Base-by-base conservation (phyloP, 2,113 vertebrate genomes). In the Paralichthys olivaceus region DNA sequence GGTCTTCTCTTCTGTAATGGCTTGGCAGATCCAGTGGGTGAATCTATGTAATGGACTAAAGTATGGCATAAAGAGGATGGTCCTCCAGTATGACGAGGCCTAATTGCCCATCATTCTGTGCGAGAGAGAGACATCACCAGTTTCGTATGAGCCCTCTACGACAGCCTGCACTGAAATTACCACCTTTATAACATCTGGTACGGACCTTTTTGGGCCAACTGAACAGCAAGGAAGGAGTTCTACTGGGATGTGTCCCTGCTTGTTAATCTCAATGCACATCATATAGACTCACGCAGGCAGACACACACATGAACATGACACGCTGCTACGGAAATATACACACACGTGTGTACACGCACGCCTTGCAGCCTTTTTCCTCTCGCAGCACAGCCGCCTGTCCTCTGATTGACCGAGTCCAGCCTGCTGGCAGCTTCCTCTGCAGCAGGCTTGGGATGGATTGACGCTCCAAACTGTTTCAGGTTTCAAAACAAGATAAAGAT, bases 171-270 rank as follows among this genome's bases (percentile, higher is more conserved):
- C 88, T 81, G 87, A 92, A 89, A 93, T 92, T 75, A 95, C 91
- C 94, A 91, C 93, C 92, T 93, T 91, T 82, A 72, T 83, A 95
- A 93, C 94, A 95, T 94, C 93, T 94, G 94, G 84, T 89, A 62
- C 75, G 80, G 70, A 84, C 80, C 84, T 93, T 92, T 91, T 82
- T 85, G 87, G 93, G 84, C 90, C 89, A 91, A 80, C 87, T 84
- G 89, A 89, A 84, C 76, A 65, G 85, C 85, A 61, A 87, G 68
- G 84, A 80, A 65, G 78, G 69, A 75, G 81, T 68, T 85, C 90
- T 84, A 32, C 55, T 65, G 85, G 84, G 89, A 88, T 81, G 81
- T 78, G 80, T 83, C 90, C 60, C 29, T 53, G 69, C 78, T 80
- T 71, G 68, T 81, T 84, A 70, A 87, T 83, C 81, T 79, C 59